Base-by-base conservation (phyloP, 2,113 vertebrate species). In the Ptychochromis oligacanthus region DNA sequence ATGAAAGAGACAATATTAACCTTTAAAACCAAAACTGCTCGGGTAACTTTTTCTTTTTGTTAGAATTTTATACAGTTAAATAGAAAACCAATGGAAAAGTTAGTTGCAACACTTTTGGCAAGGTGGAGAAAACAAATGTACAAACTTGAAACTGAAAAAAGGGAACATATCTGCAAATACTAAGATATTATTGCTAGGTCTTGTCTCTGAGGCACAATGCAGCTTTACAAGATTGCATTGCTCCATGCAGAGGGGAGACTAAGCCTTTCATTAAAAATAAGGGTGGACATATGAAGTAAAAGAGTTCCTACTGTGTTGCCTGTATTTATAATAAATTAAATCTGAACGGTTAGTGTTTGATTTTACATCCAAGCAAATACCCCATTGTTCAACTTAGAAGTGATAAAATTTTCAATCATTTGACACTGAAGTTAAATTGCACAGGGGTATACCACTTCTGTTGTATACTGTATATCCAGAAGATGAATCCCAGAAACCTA, bases 401-500 rank as follows among this genome's bases (percentile, higher is more conserved):
- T 7, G 6, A 28, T 72, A 7, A 12, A 72, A 31, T n/a, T 54
- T 72, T 72, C 26, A 14, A 20, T 72, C 67, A 72, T 72, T 72
- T 1, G 46, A 72, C 65, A 72, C 20, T 54, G 3, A 54, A 54
- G 46, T 54, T 26, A 72, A 9, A 72, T 34, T 72, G 46, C 67
- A 72, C 46, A 31, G 26, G 17, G 46, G 46, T n/a, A 34, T n/a
- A 34, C 67, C 67, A 34, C 46, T 28, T 52, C 28, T 72, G 46
- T 14, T 31, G 4, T n/a, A 52, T 26, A 34, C 11, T n/a, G 46
- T 72, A 54, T 72, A 72, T 72, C 20, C 67, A 72, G 67, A 72
- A 72, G 67, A 72, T 72, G 67, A 72, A 72, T 54, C 20, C 46
- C 67, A 72, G 67, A 72, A n/a, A 72, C 67, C 46, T 9, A 54